These are phyloP conservation scores for Diarsia dahlii DNA, from an alignment of 2,888 invertebrate species.

Conservation along the genomic window DNA sequence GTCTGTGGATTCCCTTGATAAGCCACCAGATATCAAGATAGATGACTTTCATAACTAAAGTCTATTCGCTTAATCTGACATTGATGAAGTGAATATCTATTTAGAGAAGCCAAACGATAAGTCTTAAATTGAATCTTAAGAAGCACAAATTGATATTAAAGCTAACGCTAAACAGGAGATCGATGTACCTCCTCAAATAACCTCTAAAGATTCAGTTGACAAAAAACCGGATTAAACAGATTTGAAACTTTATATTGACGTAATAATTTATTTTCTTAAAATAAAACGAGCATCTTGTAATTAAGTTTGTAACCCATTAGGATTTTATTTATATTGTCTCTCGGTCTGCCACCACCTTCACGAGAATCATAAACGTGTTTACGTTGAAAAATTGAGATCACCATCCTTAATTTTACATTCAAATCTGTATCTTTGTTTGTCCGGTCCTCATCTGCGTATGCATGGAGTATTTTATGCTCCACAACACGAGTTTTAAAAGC, in stretches of 20 bases:
- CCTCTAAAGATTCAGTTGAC: not conserved
- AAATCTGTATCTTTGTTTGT: constrained; percentile 87
- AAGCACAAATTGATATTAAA: constrained; percentile 27
- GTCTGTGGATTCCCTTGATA: constrained; percentile 12
- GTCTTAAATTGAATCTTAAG: constrained; percentile 33
- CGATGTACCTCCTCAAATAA: constrained; percentile 14
- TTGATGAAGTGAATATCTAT: constrained; percentile 51
- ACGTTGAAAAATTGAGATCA: constrained; percentile 83
- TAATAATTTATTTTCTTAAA: constrained; percentile 28
- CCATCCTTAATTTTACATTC: constrained; percentile 84
- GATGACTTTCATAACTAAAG: constrained; percentile 34
- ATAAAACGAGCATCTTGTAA: constrained; percentile 39
- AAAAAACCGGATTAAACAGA: constrained; percentile 27
- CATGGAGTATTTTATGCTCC: constrained; percentile 81
- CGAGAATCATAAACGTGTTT: constrained; percentile 76
- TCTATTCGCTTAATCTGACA: constrained; percentile 44
- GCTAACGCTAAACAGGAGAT: constrained; percentile 7
- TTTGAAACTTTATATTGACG: constrained; percentile 18
- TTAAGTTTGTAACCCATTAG: constrained; percentile 41
- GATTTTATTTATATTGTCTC: constrained; percentile 52
- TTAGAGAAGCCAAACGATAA: constrained; percentile 15
- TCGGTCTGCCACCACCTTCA: constrained; percentile 65
- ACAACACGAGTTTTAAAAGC: constrained; percentile 77
- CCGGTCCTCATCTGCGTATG: constrained; percentile 85
- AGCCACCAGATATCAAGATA: constrained; percentile 39